These are phyloP conservation scores for Brachionus rubens DNA, from an alignment of 1,140 invertebrate genomes.

Conservation along the genomic window DNA sequence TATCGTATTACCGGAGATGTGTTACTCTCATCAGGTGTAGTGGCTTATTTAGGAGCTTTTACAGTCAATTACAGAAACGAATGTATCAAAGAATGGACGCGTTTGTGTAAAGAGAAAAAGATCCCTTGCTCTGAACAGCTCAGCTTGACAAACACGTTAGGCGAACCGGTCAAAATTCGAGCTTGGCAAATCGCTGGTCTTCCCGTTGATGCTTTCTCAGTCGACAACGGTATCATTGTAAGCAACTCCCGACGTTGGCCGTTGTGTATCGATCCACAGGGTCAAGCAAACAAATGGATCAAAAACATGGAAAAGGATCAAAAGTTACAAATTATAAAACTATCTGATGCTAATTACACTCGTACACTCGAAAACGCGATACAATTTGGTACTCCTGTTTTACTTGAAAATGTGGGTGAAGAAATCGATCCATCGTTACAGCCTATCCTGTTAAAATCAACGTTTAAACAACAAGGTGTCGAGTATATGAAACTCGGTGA, in stretches of 20 bases:
- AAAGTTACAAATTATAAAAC: conserved; percentile 57
- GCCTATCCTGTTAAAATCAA: conserved; percentile 59
- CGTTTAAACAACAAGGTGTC: conserved; percentile 59
- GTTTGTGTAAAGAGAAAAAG: conserved; percentile 52
- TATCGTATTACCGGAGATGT: conserved; percentile 61
- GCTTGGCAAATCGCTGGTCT: conserved; percentile 61
- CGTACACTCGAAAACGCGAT: conserved; percentile 59
- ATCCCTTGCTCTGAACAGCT: conserved; percentile 60
- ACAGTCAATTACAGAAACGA: conserved; percentile 59
- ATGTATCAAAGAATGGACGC: conserved; percentile 55
- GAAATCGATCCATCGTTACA: conserved; percentile 61
- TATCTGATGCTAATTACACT: conserved; percentile 59
- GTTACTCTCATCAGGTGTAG: conserved; percentile 57
- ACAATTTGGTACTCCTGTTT: conserved; percentile 59
- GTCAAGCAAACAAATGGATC: conserved; percentile 72
- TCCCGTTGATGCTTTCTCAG: conserved; percentile 60
- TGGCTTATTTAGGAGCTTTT: conserved; percentile 60
- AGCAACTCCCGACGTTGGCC: conserved; percentile 60
- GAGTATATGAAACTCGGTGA: conserved; percentile 60
- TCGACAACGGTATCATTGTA: conserved; percentile 62
- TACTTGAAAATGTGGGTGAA: conserved; percentile 61
- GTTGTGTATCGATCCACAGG: conserved; percentile 61
- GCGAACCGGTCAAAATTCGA: conserved; percentile 60
- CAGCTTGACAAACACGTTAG: conserved; percentile 56
- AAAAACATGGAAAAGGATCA: conserved; percentile 75